phyloP scores from a whole-genome alignment of 1,140 invertebrate genomes.

The Lutraria rhynchaena region DNA sequence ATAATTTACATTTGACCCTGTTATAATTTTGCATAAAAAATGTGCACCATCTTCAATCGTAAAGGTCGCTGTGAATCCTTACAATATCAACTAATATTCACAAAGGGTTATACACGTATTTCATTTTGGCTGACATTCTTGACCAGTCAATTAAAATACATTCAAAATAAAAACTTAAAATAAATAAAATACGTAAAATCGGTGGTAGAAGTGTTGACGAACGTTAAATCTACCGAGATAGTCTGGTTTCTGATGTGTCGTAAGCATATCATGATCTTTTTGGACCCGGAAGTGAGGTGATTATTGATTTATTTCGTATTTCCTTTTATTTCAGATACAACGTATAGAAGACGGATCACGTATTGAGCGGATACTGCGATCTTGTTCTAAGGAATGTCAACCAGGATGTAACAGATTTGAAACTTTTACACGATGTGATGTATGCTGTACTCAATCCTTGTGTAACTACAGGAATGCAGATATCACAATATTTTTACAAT shows the following conservation, averaged over 20 bases:
- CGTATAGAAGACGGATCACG: not conserved
- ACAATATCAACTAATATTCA: no score
- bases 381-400: constrained; percentile 2
- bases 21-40: no score
- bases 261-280: not conserved
- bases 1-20: no score
- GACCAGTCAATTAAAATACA: not conserved
- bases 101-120: no score
- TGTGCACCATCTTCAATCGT: no score
- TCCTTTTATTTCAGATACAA: not conserved
- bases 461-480: constrained; percentile 8
- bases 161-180: not conserved
- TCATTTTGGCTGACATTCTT: no score
- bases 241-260: not conserved
- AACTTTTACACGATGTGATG: constrained; percentile 1
- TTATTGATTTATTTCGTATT: not conserved
- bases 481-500: no score
- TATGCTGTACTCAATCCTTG: constrained; percentile 15
- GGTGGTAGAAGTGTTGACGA: not conserved
- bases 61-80: no score
- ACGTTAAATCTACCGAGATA: not conserved
- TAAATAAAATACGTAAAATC: not conserved
- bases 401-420: constrained; percentile 6
- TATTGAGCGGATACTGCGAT: not conserved
- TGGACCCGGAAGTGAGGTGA: not conserved